A percentile compares a stretch with the other conserved stretches of the same genome.
These are phyloP conservation scores for Dicyrtoma fusca DNA, from an alignment of 2,888 invertebrate genomes.

Conservation along the genomic window DNA sequence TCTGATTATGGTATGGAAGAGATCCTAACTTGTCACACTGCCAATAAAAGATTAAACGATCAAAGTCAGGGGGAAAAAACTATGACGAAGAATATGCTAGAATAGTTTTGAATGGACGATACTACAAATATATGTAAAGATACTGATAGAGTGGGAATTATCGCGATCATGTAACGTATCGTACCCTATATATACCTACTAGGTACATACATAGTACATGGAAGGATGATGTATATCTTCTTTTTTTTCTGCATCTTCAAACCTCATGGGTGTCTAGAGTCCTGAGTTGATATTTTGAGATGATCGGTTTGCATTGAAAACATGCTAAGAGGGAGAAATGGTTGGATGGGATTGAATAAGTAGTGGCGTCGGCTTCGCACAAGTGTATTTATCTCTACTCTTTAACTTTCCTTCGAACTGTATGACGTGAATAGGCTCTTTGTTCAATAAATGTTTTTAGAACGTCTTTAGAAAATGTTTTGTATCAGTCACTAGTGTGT, in stretches of 20 bases:
- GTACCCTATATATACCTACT: too few relatives aligned
- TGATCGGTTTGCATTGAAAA: too few relatives aligned
- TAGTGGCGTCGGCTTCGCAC: too few relatives aligned
- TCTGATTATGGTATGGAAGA: conserved; percentile 7
- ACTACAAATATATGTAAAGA: neutral
- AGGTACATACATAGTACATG: too few relatives aligned
- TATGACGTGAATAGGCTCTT: neutral
- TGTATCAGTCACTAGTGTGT: conserved; percentile 2
- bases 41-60: conserved; percentile 25
- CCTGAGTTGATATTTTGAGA: too few relatives aligned
- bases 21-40: conserved; percentile 19
- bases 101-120: too few relatives aligned
- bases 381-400: neutral
- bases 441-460: conserved; percentile 20
- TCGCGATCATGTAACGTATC: neutral
- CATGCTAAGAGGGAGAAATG: too few relatives aligned
- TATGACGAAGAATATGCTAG: neutral
- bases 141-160: neutral
- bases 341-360: too few relatives aligned
- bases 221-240: too few relatives aligned
- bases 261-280: too few relatives aligned
- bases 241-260: too few relatives aligned
- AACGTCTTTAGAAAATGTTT: neutral
- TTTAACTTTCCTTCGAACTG: neutral
- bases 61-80: neutral